A percentile compares a stretch with the other conserved stretches of the same genome.
phyloP scores from a whole-genome alignment of 2,888 invertebrate genomes.

The Trichopoda pennipes region DNA sequence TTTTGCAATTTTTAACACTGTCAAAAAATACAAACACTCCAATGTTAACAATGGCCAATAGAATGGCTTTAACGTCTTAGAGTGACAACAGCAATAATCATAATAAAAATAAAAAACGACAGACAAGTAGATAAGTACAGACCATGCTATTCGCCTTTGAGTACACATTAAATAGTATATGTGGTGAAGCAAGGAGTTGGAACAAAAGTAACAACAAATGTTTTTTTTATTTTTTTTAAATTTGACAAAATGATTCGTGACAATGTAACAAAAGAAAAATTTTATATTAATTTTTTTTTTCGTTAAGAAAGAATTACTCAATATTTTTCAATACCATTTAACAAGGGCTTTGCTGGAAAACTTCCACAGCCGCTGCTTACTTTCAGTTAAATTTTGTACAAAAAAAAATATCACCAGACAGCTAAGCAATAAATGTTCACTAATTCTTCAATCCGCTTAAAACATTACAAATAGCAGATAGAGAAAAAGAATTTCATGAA shows the following conservation, averaged over 20 bases:
- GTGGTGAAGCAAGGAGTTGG: not conserved
- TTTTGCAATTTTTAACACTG: conserved; percentile 40
- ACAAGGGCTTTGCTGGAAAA: not conserved
- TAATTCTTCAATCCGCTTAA: no score
- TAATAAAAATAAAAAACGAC: conserved; percentile 26
- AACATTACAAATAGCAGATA: no score
- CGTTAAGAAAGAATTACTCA: not conserved
- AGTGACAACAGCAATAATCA: conserved; percentile 40
- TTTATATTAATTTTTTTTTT: conserved; percentile 2
- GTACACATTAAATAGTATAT: not conserved
- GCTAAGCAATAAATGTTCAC: no score
- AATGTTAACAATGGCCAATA: conserved; percentile 22
- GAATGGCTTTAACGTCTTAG: conserved; percentile 24
- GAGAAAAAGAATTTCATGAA: no score
- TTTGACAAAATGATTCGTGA: not conserved
- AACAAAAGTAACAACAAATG: not conserved
- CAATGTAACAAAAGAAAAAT: conserved; percentile 19
- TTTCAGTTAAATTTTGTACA: no score
- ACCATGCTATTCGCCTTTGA: not conserved
- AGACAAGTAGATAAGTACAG: not conserved
- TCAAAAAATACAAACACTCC: not conserved
- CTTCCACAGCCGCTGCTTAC: not conserved
- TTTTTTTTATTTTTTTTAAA: not conserved
- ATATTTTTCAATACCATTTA: no score
- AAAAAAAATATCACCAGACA: no score